Percentiles rank a stretch among this genome's conserved stretches.
Conservation (phyloP, 2,797 vertebrate genomes). For the Ataeniobius toweri region DNA sequence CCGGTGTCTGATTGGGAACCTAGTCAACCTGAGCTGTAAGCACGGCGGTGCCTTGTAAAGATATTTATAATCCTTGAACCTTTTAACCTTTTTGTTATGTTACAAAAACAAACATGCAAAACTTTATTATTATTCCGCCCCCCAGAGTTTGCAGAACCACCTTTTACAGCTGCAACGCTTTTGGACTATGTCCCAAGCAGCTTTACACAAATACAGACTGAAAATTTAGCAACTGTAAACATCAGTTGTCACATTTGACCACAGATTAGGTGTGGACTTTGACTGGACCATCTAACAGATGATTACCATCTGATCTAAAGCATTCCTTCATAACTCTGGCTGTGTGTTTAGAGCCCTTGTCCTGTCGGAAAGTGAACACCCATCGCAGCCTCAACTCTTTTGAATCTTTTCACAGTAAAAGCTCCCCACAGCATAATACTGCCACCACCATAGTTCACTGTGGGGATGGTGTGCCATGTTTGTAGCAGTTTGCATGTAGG, state of each 20-base stretch:
- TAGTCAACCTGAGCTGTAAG: slow-evolving; percentile 22
- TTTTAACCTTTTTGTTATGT: neutral
- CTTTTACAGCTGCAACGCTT: too few species aligned
- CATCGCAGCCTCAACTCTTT: neutral
- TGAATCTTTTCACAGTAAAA: neutral
- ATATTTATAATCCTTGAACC: neutral
- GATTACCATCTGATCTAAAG: neutral
- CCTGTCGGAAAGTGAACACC: neutral
- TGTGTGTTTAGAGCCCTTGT: neutral
- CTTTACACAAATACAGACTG: neutral
- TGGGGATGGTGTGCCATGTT: neutral
- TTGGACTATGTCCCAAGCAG: too few species aligned
- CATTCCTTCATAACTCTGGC: neutral
- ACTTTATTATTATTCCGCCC: too few species aligned
- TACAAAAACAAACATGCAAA: neutral
- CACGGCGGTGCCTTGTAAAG: slow-evolving; percentile 34
- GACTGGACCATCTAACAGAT: neutral
- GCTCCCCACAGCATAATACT: neutral
- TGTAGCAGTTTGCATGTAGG: neutral
- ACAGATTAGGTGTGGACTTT: neutral
- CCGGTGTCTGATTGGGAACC: slow-evolving; percentile 55
- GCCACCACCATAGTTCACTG: neutral
- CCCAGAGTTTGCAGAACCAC: too few species aligned
- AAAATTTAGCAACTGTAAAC: neutral
- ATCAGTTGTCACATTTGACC: neutral